Evolutionary conservation across 2,797 vertebrate species (phyloP), one percentile per base, ranked within the genome.

Genomic region (Hephaestus fuliginosus): DNA sequence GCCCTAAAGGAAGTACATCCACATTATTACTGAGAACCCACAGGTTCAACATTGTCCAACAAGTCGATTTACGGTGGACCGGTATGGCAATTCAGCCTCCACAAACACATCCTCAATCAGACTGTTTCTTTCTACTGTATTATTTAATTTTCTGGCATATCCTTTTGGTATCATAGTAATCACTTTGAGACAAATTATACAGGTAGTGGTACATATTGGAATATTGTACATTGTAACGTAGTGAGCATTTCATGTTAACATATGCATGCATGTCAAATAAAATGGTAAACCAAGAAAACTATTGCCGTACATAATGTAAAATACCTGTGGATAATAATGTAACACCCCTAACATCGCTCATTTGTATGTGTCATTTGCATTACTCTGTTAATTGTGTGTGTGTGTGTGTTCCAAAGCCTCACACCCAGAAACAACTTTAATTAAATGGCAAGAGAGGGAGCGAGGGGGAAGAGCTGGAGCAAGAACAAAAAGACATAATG

Each of bases 281-380:
- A n/a, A 65, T 22, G 17, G 18, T 53, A 18, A 56, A 17, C 18
- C 14, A 43, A 15, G 55, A 57, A 56, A 48, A 53, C 25, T 44
- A 33, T 46, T 70, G 11, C 46, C 20, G 11, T 1, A 20, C 7
- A 55, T 3, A 55, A 46, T 39, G 36, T 39, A 39, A 39, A 7
- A 39, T 39, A 39, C 36, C 36, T 39, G 30, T 33, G 7, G 36
- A 39, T 39, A 39, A 6, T 9, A 39, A 76, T 28, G 28, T 43
- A 33, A 80, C 46, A 52, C 39, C 43, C 33, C 7, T 22, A 28
- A 20, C 25, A 48, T 73, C 62, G 70, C 52, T 73, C 30, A 58
- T 76, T 41, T 76, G 15, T 28, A 18, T n/a, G 22, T 65, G 33
- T 28, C 8, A 67, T 79, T 65, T 63, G 60, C 64, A 69, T 68